Evolutionary conservation across 1,140 invertebrate genomes (phyloP).

Genomic region (Vanessa atalanta): DNA sequence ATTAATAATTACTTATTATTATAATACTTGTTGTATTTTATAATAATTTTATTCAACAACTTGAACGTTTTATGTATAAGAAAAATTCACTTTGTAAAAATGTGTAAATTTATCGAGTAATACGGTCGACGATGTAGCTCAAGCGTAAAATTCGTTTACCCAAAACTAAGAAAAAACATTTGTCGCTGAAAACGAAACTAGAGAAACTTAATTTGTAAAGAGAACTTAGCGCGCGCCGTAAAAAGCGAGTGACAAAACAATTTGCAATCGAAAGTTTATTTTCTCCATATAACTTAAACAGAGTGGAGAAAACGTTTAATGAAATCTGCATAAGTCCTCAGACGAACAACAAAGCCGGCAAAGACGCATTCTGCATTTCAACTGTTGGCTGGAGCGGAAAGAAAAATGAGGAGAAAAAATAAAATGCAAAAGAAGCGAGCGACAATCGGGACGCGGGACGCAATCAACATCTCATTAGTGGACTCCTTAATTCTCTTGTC

Average conservation of each 20-base stretch:
- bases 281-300: conserved; percentile 55
- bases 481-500: conserved; percentile 64
- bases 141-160: conserved; percentile 24
- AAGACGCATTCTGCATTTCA: conserved; percentile 72
- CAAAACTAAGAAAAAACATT: conserved; percentile 22
- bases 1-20: no score
- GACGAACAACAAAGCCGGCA: conserved; percentile 56
- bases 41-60: no score
- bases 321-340: conserved; percentile 66
- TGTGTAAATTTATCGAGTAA: conserved; percentile 4
- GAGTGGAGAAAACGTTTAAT: conserved; percentile 58
- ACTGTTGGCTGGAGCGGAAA: conserved; percentile 42
- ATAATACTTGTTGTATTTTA: no score
- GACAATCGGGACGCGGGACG: conserved; percentile 59
- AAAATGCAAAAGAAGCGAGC: conserved; percentile 56
- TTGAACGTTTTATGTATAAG: no score
- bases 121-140: conserved; percentile 3
- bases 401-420: conserved; percentile 51
- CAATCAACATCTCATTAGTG: conserved; percentile 77
- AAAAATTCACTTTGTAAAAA: not conserved
- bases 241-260: conserved; percentile 49
- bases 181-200: conserved; percentile 27
- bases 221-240: conserved; percentile 29
- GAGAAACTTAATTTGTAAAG: conserved; percentile 29
- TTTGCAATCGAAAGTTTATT: conserved; percentile 56